A percentile compares a stretch with the other conserved stretches of the same genome.
phyloP scores from a whole-genome alignment of 2,113 vertebrate genomes.

The Tricholaema leucomelas region DNA sequence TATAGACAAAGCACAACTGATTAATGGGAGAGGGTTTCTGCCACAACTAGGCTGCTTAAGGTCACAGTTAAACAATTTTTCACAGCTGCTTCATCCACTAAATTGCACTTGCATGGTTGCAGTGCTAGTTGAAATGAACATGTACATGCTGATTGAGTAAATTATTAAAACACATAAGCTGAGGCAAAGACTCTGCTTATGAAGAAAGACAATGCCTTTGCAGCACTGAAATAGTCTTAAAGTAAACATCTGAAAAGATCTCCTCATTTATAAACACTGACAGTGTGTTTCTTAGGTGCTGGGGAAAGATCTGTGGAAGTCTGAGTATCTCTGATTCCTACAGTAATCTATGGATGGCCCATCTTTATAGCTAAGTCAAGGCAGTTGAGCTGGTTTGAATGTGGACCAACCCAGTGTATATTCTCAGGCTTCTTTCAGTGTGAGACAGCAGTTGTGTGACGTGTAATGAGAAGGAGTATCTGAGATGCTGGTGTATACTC shows the following conservation, averaged over 20 bases:
- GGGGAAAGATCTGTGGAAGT: neutral
- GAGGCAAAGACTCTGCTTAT: neutral
- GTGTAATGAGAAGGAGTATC: neutral
- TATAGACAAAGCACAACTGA: neutral
- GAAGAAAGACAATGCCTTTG: conserved; percentile 5
- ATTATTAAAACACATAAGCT: neutral
- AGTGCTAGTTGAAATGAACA: neutral
- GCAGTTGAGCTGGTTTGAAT: neutral
- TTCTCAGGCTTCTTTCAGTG: neutral
- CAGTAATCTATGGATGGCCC: neutral
- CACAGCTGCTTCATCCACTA: neutral
- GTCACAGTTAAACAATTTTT: conserved; percentile 34
- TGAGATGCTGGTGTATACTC: neutral
- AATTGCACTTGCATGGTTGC: neutral
- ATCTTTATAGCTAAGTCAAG: neutral
- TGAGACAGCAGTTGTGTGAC: neutral
- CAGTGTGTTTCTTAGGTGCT: neutral
- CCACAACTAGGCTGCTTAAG: conserved; percentile 1
- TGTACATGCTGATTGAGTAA: neutral
- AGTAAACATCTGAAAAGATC: neutral
- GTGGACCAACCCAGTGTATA: neutral
- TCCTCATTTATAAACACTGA: neutral
- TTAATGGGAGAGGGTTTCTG: conserved; percentile 4
- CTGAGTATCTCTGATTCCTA: neutral
- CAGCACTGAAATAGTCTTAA: neutral